Evolutionary conservation across 2,888 invertebrate genomes (phyloP), one percentile per base, ranked within the genome.

Genomic region (Drosophila phalerata): DNA sequence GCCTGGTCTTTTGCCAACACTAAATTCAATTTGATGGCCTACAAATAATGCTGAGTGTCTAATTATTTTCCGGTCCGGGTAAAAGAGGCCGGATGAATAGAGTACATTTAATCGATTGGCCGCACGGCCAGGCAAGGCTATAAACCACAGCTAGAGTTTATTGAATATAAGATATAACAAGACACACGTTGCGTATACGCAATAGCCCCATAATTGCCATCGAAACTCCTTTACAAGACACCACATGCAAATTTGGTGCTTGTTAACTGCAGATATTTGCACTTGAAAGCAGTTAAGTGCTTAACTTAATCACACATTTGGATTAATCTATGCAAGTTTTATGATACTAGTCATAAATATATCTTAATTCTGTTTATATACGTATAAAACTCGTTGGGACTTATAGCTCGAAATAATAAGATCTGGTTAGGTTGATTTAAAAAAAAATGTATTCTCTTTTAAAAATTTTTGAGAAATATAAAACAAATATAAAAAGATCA

Each of bases 11-110:
- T 80, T 65, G 70, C 66, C 69, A 62, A 81, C 76, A 84, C 72
- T 85, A 88, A 85, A 85, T 85, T 85, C 88, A 85, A 88, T 85
- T 85, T 88, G 88, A 85, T 85, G 86, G 89, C 72, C 88, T 64
- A 85, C 84, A 85, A 85, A 85, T 85, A 88, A 88, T 77, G 89
- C 87, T 74, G 84, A 88, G 81, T 80, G 88, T 88, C 87, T 85
- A 85, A 85, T 88, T 85, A 84, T 84, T 88, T 84, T 88, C 68
- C 71, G 70, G 63, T 61, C 51, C 55, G 28, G 45, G 47, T 25
- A 40, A 53, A 32, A 49, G 42, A 32, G 47, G 22, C 17, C 19
- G 38, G 55, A 47, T 42, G 42, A 55, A 22, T 30, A 11, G 52
- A 15, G 60, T 32, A 61, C 48, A 56, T 58, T 77, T 49, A 77